Evolutionary conservation across 2,113 vertebrate genomes (phyloP), one percentile per base, ranked within the genome.

Genomic region (Apteryx mantelli): DNA sequence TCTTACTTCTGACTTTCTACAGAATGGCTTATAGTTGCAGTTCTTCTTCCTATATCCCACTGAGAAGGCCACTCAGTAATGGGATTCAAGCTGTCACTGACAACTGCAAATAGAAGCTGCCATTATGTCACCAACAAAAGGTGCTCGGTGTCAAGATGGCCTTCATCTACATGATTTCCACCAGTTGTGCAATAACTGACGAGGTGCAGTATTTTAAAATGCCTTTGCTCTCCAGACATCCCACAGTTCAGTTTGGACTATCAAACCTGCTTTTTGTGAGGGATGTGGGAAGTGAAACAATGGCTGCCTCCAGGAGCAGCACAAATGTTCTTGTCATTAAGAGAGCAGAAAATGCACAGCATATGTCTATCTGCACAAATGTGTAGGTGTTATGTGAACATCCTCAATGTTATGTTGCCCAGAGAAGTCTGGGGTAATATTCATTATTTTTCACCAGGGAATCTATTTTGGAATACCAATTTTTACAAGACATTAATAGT

Each of bases 301-400:
- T 20, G 1, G 12, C 16, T 46, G 90, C 46, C 73, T 90, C 64
- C 21, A 64, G n/a, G 50, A 46, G 18, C 28, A 34, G 28, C 28
- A 42, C 28, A 80, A 52, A 38, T 16, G 11, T 14, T 65, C 65
- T 48, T 79, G 63, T 25, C 28, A 9, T 13, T 18, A 68, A 34
- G 11, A 55, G 48, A 68, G 58, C 1, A 90, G 18, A 55, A 58
- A 79, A 71, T 8, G n/a, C 38, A 46, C 55, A 88, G 11, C 21
- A 12, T 4, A 1, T 3, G 10, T 68, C 40, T 84, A 36, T 70
- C 30, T 64, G 22, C 9, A 28, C 0, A 6, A 60, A 63, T 1
- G 4, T 2, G 61, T 8, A 58, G 50, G 40, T 77, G 30, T 32
- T 75, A 11, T 12, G 22, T 34, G n/a, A 61, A n/a, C 4, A 16